Evolutionary conservation across 2,797 vertebrate genomes (phyloP), one percentile per base, ranked within the genome.

Genomic region (Epinephelus coioides): DNA sequence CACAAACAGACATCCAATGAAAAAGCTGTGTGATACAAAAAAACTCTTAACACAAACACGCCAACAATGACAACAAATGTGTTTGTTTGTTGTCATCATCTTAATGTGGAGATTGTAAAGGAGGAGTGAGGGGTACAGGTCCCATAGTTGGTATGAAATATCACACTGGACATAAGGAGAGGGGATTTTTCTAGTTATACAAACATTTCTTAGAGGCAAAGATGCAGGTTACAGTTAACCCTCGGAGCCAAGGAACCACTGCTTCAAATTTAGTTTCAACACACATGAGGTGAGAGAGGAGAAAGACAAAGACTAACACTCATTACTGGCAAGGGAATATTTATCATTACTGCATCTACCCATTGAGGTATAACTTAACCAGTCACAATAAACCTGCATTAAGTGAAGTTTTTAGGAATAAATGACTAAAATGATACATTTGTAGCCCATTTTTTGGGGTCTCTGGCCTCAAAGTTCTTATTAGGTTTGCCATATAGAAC

Each of bases 131-230:
- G 19, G 38, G 57, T 61, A 18, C 30, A 81, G 43, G 6, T 61
- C 25, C 38, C n/a, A 0, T 40, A 17, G 44, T 34, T 76, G 69
- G 25, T 74, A 47, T 77, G 40, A 50, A 65, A 69, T 57, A 74
- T 53, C 64, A 71, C 50, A 54, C 30, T 53, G 57, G 64, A 59
- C 53, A 57, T 44, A 62, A 64, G 55, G 46, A 74, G 50, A 27
- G 51, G 62, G 73, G 19, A 38, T 59, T 38, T 14, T 72, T 82
- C 81, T 69, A 83, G 79, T 76, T 67, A 27, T 38, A 83, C 76
- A 85, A 83, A 83, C 55, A 75, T 69, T 67, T 77, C 81, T 86
- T 54, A 54, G 74, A 84, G 76, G 80, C 67, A 83, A 73, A 64
- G 47, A 74, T 65, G 21, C 10, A 75, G 61, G 50, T 60, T 55